Evolutionary conservation across 2,113 vertebrate genomes (phyloP).

Genomic region (Colius striatus): DNA sequence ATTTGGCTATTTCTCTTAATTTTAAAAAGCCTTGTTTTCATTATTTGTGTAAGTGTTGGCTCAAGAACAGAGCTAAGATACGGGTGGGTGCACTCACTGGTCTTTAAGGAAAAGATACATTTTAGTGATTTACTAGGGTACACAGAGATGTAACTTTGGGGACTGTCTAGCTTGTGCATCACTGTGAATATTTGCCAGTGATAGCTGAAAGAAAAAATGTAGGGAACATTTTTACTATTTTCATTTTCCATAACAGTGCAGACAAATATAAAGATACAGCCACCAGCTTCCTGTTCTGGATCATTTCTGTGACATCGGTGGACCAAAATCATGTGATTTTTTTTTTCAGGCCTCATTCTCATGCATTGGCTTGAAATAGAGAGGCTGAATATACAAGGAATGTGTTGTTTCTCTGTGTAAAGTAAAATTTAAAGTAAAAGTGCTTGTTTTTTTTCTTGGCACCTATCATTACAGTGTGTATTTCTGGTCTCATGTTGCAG

Average conservation of each 20-base stretch:
- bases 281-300: background rate
- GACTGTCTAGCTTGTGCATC: background rate
- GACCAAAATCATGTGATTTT: background rate
- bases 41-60: background rate
- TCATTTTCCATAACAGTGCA: background rate
- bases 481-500: constrained; percentile 76
- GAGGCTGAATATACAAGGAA: background rate
- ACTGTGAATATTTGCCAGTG: background rate
- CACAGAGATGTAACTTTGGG: background rate
- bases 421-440: background rate
- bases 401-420: background rate
- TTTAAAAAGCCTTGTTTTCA: background rate
- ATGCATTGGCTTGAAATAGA: background rate
- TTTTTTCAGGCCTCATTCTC: background rate
- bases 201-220: background rate
- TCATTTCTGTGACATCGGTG: background rate
- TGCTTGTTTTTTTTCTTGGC: background rate
- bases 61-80: background rate
- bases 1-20: background rate
- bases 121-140: background rate
- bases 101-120: background rate
- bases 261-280: background rate
- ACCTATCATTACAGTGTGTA: background rate
- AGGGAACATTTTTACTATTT: background rate
- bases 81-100: background rate